Evolutionary conservation across 2,113 vertebrate species (phyloP).

Genomic region (Cygnus atratus): DNA sequence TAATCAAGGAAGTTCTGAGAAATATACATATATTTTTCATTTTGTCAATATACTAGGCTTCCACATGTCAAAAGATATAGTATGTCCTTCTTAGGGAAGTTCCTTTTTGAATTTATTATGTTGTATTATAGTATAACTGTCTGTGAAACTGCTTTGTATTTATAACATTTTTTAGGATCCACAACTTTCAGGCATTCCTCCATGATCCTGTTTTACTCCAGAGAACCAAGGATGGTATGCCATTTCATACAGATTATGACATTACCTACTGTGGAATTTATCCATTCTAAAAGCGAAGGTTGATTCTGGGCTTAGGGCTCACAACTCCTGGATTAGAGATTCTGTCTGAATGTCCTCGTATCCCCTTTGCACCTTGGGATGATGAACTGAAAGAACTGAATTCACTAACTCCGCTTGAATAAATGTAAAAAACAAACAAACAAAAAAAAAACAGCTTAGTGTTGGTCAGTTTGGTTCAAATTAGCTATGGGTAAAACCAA

Average conservation of each 20-base stretch:
- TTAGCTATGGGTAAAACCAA: not conserved
- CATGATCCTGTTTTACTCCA: not conserved
- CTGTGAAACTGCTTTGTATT: not conserved
- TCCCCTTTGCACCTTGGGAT: not conserved
- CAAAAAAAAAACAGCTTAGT: not conserved
- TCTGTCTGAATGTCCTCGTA: not conserved
- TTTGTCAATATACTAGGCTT: not conserved
- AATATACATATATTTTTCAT: not conserved
- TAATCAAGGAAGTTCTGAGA: not conserved
- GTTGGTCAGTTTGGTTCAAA: not conserved
- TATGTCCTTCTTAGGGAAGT: not conserved
- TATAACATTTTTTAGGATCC: not conserved
- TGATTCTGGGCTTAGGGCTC: not conserved
- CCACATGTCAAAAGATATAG: not conserved
- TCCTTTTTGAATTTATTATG: not conserved
- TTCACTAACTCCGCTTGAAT: not conserved
- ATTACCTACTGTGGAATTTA: not conserved
- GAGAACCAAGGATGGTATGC: not conserved
- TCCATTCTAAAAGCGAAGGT: not conserved
- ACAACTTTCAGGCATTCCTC: not conserved
- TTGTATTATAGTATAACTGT: not conserved
- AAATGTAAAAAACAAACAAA: not conserved
- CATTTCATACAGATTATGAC: not conserved
- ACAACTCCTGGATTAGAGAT: not conserved
- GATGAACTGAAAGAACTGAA: not conserved